Base-by-base conservation (phyloP, 30 jellyfish, hydroid and myxozoan species). In the Chrysaora quinquecirrha region DNA sequence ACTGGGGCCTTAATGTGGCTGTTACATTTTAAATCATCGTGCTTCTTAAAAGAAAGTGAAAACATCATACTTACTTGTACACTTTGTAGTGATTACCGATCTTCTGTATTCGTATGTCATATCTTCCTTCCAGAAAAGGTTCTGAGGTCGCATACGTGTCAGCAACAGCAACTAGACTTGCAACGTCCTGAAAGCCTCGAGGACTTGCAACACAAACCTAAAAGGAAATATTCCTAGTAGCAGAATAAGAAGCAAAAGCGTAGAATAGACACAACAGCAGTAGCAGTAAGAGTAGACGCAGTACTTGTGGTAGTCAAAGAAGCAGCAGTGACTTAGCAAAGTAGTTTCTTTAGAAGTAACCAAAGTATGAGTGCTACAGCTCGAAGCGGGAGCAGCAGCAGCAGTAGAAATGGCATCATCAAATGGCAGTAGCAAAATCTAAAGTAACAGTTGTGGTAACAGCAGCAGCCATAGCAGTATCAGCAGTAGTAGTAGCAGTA, bases 141-240 rank as follows among this genome's bases (percentile, higher is more conserved):
- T 91, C 98, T 14, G 97, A 78, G 0, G 98, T 91, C 25, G 98
- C 98, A 60, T 85, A 91, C 10, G 90, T 76, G 48, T 81, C 88
- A 25, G 96, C 73, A 62, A 91, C 87, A 4, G 98, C 88, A 0
- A 91, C 82, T 30, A 91, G 30, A 34, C 96, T 85, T 1, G 96
- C 96, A 28, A 91, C 98, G 74, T 91, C 98, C 74, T 91, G 98
- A 66, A 91, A 91, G 1, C 98, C 98, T 20, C 98, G 87, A 10
- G 98, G 92, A 64, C 96, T 91, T 48, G 98, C 98, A 65, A 91
- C 98, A 73, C 98, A 91, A 0, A 91, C 98, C 97, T 90, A 48
- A 27, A 34, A 73, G 50, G n/a, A 0, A 31, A 1, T 85, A 90
- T 96, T 90, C n/a, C n/a, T n/a, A n/a, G n/a, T n/a, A 27, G 28